Base-by-base conservation (phyloP, 2,888 invertebrate genomes). In the Andrena fulva region DNA sequence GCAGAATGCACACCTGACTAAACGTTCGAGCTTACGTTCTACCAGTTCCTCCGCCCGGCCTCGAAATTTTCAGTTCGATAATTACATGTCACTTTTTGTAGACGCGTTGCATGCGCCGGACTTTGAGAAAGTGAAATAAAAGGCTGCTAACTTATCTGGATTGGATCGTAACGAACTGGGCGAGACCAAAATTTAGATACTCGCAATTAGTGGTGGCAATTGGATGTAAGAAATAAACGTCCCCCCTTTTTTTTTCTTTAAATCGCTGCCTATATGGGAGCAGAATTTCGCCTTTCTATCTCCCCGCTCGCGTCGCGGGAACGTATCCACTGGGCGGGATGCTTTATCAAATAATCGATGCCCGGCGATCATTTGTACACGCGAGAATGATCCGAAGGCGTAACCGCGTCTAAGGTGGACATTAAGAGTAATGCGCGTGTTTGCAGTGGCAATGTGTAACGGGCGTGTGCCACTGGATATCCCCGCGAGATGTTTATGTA, bases 321-420 rank as follows among this genome's bases (percentile, higher is more conserved):
- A 71, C 8, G 0, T 54, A 24, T 64, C 3, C 29, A 8, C 27
- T 48, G 27, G 3, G 31, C 24, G n/a, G 0, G n/a, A 80, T 56
- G n/a, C 54, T 71, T 78, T 48, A 68, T 35, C 31, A n/a, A 77
- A 50, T 48, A 62, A 33, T 33, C 24, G 33, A 48, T 27, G 42
- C 31, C 24, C 63, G 7, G 5, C 16, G 56, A 16, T 35, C 27
- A 6, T 52, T 54, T 42, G 0, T 24, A 60, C 16, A 0, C 20
- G 56, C 2, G 74, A 20, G 12, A 24, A 33, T 5, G 20, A 62
- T 62, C 4, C 20, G 20, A 16, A 52, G 20, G 7, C 5, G 31
- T 27, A 52, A 33, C 8, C 1, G n/a, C 42, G n/a, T 0, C 29
- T 27, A 60, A 77, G 5, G 12, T 42, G 33, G 2, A 48, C 29